Evolutionary conservation across 1,140 invertebrate species (phyloP), one percentile per base, ranked within the genome.

Genomic region (Penaeus japonicus): DNA sequence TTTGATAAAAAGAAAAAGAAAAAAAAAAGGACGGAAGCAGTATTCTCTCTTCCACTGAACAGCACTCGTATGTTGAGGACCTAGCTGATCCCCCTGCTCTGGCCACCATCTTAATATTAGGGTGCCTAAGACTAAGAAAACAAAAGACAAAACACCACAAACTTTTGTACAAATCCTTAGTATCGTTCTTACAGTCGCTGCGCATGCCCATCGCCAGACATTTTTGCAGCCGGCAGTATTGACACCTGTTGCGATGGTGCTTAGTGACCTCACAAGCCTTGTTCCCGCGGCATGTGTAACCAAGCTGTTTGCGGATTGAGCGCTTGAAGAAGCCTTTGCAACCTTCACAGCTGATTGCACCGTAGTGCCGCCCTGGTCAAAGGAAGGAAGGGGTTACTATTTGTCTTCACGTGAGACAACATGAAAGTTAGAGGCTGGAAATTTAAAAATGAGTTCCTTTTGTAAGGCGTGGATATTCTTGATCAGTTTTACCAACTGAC

Each of bases 241-340:
- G 98, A 93, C 98, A 99, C 85, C 98, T 95, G 93, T 99, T 99
- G 80, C 98, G 94, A 92, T 98, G 97, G 92, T 98, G 97, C 93
- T 99, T 99, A 65, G 97, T 99, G 75, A 99, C 97, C 93, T 98
- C 97, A 92, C 98, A 99, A 92, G 97, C 97, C 93, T 98, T 98
- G 88, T 94, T 96, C 32, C 98, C 97, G 27, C 98, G 94, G 92
- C 98, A 99, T 87, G 98, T 97, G 93, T 99, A 99, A 75, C 97
- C 98, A 85, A 99, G 93, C 92, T 98, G 97, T 93, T 99, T 99
- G 65, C 98, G 95, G 91, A 99, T 98, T 24, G 96, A 97, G 0
- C 97, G 94, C 92, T 98, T 98, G 92, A 98, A 98, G 93, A 98
- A 98, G 0, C 97, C 97, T 93, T 98, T 98, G 92, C 97, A 98